Evolutionary conservation across 2,888 invertebrate species (phyloP), one percentile per base, ranked within the genome.

Genomic region (Penaeus monodon): DNA sequence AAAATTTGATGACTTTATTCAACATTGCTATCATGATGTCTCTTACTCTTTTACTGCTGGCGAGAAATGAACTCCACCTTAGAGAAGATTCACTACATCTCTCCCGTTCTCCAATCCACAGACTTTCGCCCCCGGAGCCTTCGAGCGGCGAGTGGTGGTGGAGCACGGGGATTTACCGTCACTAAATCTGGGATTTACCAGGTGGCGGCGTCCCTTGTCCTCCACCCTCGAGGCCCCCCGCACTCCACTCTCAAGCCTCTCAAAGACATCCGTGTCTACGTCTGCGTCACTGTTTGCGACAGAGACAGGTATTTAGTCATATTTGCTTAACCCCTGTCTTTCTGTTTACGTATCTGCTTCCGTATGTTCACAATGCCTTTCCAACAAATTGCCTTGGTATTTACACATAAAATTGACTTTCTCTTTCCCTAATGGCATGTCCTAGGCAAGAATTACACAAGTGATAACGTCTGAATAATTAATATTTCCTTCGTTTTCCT

Each of bases 181-280:
- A 81, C 84, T 44, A 82, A 81, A 73, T 64, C 73, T n/a, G 89
- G 89, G 29, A 78, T 89, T n/a, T 89, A 89, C 81, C 89, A 89
- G 74, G 89, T 89, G 33, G 63, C 86, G 17, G 89, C 86, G 29
- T 86, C 89, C 14, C 81, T 89, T 20, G 81, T 86, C 38, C 76
- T 89, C 17, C 81, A 81, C 27, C 84, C 84, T 12, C 66, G 76
- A 27, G 83, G 84, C n/a, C 68, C 57, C 24, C 38, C 80, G 38
- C 81, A 77, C 78, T 63, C 84, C n/a, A 44, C 81, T 17, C 78
- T 74, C 33, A 68, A 66, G 12, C 74, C 76, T 1, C 70, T 64
- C 33, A 84, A 87, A 57, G 84, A 84, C 38, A 78, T 86, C 29
- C 79, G 81, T 38, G 84, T 84, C 57, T 87, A 86, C 70, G 38